Evolutionary conservation across 1,140 invertebrate genomes (phyloP).

Genomic region (Procambarus virginalis): DNA sequence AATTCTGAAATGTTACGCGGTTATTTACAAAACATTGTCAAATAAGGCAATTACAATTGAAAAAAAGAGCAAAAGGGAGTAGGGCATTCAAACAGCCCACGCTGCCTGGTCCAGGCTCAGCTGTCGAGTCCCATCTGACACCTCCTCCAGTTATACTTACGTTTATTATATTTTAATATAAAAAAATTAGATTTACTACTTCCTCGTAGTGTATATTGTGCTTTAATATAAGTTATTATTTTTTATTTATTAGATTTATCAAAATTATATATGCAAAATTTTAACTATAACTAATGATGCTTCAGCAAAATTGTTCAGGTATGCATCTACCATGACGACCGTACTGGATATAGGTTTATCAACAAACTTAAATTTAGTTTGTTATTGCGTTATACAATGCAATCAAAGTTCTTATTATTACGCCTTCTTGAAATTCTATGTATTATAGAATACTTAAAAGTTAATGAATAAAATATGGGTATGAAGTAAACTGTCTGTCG

Average conservation of each 20-base stretch:
- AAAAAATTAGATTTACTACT: neutral
- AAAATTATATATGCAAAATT: neutral
- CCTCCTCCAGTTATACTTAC: neutral
- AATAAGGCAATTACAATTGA: too few species aligned
- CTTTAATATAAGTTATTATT: neutral
- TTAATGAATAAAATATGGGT: neutral
- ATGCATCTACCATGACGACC: conserved; percentile 16
- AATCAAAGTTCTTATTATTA: neutral
- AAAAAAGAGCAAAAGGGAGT: neutral
- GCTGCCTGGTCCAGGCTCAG: neutral
- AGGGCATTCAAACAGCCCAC: neutral
- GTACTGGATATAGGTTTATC: neutral
- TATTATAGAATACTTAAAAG: neutral
- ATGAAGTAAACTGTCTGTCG: neutral
- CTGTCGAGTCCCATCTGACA: neutral
- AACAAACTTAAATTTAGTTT: neutral
- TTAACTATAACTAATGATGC: neutral
- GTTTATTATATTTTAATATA: neutral
- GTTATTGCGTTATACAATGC: neutral
- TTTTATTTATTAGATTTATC: neutral
- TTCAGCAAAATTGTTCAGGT: neutral
- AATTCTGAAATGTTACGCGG: too few species aligned
- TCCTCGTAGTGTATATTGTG: neutral
- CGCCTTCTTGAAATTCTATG: neutral
- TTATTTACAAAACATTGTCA: too few species aligned